Conservation (phyloP, 2,113 vertebrate species). For the Aix galericulata region DNA sequence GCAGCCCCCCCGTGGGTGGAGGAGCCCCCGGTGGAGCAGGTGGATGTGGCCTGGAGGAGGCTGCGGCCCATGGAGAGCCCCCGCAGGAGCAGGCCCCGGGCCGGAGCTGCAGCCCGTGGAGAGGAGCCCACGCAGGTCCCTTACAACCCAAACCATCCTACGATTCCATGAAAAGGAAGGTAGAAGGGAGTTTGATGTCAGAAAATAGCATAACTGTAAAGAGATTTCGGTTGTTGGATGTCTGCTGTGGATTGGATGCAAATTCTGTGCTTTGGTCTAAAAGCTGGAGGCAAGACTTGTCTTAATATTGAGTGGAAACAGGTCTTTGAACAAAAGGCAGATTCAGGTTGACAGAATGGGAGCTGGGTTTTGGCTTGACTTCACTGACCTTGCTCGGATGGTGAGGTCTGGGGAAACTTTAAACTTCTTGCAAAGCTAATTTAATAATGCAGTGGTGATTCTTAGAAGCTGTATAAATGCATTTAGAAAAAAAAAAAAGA, state of each 20-base stretch:
- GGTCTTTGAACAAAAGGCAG: neutral
- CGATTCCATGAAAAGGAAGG: neutral
- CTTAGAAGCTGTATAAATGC: neutral
- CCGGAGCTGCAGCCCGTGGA: too few relatives aligned
- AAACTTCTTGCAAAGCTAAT: accelerated
- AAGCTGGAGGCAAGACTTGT: neutral
- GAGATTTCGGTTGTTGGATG: neutral
- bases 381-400: neutral
- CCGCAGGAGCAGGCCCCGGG: too few relatives aligned
- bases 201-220: neutral
- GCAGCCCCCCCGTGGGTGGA: too few relatives aligned
- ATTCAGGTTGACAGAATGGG: neutral
- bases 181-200: neutral
- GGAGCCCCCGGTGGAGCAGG: too few relatives aligned
- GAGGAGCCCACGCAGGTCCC: too few relatives aligned
- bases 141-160: too few relatives aligned
- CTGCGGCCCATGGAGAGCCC: too few relatives aligned
- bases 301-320: neutral
- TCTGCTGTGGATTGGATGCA: neutral
- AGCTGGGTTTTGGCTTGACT: neutral
- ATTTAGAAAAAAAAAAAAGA: neutral
- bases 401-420: neutral
- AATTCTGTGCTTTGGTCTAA: neutral
- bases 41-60: too few relatives aligned
- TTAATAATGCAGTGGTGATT: accelerated